Percentiles rank a stretch among this genome's conserved stretches.
Conservation (phyloP, 2,888 invertebrate genomes). For the Diloba caeruleocephala region DNA sequence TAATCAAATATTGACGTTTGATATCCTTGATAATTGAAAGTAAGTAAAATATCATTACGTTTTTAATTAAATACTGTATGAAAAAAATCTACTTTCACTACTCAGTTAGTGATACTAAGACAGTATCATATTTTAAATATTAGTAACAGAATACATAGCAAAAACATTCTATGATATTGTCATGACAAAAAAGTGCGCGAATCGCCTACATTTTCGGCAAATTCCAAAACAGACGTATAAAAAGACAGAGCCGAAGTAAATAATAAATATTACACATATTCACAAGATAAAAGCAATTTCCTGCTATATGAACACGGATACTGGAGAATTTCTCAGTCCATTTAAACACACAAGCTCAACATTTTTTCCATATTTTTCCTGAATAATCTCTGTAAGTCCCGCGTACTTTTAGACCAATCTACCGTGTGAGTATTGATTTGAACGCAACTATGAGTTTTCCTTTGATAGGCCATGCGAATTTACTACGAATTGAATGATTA, state of each 20-base stretch:
- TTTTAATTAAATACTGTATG: no score
- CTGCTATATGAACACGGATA: conserved; percentile 34
- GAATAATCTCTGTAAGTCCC: conserved; percentile 24
- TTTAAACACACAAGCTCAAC: conserved; percentile 13
- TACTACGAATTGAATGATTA: conserved; percentile 22
- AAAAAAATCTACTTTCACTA: no score
- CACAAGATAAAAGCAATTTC: conserved; percentile 42
- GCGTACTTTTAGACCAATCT: conserved; percentile 27
- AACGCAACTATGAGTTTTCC: conserved; percentile 36
- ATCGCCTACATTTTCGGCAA: no score
- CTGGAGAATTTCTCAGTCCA: conserved; percentile 36
- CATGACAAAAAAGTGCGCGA: no score
- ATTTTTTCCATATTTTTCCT: conserved; percentile 29
- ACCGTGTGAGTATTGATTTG: conserved; percentile 39
- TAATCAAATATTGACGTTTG: no score
- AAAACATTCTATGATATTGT: no score
- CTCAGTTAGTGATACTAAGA: no score
- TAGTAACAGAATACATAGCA: no score
- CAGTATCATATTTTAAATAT: no score
- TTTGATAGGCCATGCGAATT: conserved; percentile 35
- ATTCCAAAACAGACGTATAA: no score
- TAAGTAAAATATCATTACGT: no score
- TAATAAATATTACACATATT: conserved; percentile 34
- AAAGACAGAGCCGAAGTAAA: conserved; percentile 2
- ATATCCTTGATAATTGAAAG: no score